Percentiles rank a stretch among this genome's conserved stretches.
phyloP scores from a whole-genome alignment of 2,113 vertebrate species.

The Prionailurus bengalensis region DNA sequence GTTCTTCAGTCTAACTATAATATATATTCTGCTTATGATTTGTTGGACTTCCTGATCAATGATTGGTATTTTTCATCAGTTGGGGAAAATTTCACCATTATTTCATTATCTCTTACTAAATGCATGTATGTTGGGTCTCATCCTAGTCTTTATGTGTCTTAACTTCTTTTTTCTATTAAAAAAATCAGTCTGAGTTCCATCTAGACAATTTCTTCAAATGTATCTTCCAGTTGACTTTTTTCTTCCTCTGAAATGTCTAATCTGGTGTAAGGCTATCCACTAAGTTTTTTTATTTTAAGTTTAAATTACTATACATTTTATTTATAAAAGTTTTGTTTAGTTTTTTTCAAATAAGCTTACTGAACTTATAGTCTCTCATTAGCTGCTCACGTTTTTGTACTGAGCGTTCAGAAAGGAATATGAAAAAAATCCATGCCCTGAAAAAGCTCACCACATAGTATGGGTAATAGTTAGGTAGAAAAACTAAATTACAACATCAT shows the following conservation, averaged over 20 bases:
- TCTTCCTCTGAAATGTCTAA: not conserved
- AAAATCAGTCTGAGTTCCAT: not conserved
- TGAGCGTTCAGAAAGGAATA: not conserved
- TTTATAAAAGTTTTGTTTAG: not conserved
- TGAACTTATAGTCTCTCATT: not conserved
- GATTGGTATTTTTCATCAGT: not conserved
- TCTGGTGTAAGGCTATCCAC: not conserved
- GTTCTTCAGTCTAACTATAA: not conserved
- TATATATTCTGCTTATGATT: not conserved
- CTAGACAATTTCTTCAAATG: not conserved
- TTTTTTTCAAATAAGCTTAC: not conserved
- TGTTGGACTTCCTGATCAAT: not conserved
- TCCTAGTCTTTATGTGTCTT: not conserved
- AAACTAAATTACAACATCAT: not conserved
- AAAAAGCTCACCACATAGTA: not conserved
- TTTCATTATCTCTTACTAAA: not conserved
- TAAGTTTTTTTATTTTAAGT: not conserved
- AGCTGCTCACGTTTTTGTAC: not conserved
- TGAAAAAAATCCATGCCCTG: not conserved
- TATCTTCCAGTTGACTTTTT: not conserved
- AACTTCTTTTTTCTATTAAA: conserved; percentile 8
- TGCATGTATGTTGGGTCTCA: not conserved
- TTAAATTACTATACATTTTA: not conserved
- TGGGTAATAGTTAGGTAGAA: not conserved
- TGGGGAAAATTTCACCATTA: not conserved